Evolutionary conservation across 2,888 invertebrate species (phyloP).

Genomic region (Pandemis heparana): DNA sequence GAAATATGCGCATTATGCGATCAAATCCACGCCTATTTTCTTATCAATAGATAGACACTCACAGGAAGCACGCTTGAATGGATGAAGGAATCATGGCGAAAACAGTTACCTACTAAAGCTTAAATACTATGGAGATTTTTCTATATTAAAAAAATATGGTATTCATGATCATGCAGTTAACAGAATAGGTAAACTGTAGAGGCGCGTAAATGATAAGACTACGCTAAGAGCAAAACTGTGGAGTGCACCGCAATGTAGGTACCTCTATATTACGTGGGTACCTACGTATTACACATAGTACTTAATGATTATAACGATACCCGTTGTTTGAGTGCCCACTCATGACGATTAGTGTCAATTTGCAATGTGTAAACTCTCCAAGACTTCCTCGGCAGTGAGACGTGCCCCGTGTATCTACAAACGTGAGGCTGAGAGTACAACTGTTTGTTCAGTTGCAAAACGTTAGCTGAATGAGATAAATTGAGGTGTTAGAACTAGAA

Average conservation of each 20-base stretch:
- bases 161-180: too few relatives aligned
- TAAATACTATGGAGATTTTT: too few relatives aligned
- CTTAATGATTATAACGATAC: conserved; percentile 36
- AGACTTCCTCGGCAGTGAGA: conserved; percentile 33
- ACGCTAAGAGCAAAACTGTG: not conserved
- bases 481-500: not conserved
- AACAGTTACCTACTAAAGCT: not conserved
- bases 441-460: conserved; percentile 16
- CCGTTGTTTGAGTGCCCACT: conserved; percentile 36
- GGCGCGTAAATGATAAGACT: not conserved
- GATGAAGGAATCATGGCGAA: not conserved
- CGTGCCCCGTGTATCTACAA: conserved; percentile 28
- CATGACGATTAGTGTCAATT: conserved; percentile 43
- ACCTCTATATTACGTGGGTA: too few relatives aligned
- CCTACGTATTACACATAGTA: not conserved
- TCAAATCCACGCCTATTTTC: not conserved
- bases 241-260: not conserved
- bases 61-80: conserved; percentile 3
- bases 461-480: conserved; percentile 10
- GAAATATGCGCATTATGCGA: conserved; percentile 17
- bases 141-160: too few relatives aligned
- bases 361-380: conserved; percentile 38
- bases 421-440: conserved; percentile 18
- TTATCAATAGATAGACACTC: not conserved
- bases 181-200: too few relatives aligned